phyloP scores from a whole-genome alignment of 2,113 vertebrate species.

The Gallinago paraguaiae region DNA sequence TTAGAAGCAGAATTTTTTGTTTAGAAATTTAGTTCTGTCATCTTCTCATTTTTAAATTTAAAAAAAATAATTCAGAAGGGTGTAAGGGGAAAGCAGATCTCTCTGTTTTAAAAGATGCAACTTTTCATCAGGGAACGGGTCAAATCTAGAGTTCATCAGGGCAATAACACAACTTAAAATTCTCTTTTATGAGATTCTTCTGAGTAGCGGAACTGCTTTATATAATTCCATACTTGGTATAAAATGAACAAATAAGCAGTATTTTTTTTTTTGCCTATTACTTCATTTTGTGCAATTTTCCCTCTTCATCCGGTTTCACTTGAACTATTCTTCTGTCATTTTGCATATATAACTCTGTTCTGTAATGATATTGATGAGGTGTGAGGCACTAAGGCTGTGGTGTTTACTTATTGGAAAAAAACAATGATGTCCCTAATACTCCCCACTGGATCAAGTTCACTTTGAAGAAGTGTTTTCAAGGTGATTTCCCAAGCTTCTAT shows the following conservation, averaged over 20 bases:
- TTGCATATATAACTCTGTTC: background rate
- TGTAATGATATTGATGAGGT: slow-evolving; percentile 45
- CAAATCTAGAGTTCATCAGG: background rate
- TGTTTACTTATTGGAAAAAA: slow-evolving; percentile 46
- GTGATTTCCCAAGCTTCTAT: slow-evolving; percentile 34
- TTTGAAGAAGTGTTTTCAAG: slow-evolving; percentile 48
- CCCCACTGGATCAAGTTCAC: slow-evolving; percentile 27
- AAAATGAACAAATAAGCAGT: slow-evolving; percentile 29
- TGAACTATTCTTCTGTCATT: slow-evolving; percentile 38
- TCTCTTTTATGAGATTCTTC: background rate
- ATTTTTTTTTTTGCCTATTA: background rate
- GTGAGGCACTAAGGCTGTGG: background rate
- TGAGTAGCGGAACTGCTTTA: background rate
- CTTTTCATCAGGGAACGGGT: background rate
- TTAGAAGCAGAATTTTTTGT: background rate
- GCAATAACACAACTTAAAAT: background rate
- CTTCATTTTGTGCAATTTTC: slow-evolving; percentile 20
- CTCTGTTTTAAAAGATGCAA: background rate
- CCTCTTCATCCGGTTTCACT: background rate
- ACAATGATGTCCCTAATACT: background rate
- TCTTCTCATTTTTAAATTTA: background rate
- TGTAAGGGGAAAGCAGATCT: background rate
- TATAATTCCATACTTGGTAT: background rate
- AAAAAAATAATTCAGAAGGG: fast-evolving
- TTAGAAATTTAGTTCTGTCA: background rate